Conservation (phyloP, 2,113 vertebrate species). For the Scartelaos histophorus region DNA sequence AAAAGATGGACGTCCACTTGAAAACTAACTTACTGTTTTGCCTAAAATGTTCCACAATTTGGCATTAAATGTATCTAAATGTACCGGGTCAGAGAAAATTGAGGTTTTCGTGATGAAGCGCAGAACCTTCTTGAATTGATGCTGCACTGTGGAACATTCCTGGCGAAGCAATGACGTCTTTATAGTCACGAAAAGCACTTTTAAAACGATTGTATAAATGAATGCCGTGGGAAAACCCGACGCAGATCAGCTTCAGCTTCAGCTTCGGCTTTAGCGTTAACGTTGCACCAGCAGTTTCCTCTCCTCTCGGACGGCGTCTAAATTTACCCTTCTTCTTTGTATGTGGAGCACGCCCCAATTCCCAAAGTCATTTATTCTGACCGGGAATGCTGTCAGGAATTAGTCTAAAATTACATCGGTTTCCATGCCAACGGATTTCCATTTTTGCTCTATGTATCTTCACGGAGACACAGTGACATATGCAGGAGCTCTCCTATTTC, state of each 20-base stretch:
- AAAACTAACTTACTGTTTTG: too few relatives aligned
- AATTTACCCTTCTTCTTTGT: constrained; percentile 68
- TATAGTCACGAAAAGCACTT: too few relatives aligned
- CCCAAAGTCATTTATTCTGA: constrained; percentile 80
- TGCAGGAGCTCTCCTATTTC: too few relatives aligned
- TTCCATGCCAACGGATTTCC: constrained; percentile 61
- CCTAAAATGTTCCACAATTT: not conserved
- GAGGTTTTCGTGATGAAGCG: too few relatives aligned
- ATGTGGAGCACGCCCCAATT: constrained; percentile 73
- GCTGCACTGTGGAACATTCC: too few relatives aligned
- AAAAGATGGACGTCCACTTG: too few relatives aligned
- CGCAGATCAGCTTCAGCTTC: not conserved
- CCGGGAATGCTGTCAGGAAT: constrained; percentile 70
- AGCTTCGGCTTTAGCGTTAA: not conserved
- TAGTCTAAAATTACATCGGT: constrained; percentile 66
- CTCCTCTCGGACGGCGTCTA: constrained; percentile 51
- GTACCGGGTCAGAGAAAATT: too few relatives aligned
- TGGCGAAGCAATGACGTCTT: too few relatives aligned
- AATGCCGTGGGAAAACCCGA: not conserved
- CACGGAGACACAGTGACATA: not conserved
- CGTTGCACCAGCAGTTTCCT: not conserved
- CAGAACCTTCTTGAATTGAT: too few relatives aligned
- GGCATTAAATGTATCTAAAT: not conserved
- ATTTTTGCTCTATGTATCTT: not conserved
- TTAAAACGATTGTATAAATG: not conserved